Evolutionary conservation across 2,113 vertebrate species (phyloP), one percentile per base, ranked within the genome.

Genomic region (Pygoscelis antarcticus): DNA sequence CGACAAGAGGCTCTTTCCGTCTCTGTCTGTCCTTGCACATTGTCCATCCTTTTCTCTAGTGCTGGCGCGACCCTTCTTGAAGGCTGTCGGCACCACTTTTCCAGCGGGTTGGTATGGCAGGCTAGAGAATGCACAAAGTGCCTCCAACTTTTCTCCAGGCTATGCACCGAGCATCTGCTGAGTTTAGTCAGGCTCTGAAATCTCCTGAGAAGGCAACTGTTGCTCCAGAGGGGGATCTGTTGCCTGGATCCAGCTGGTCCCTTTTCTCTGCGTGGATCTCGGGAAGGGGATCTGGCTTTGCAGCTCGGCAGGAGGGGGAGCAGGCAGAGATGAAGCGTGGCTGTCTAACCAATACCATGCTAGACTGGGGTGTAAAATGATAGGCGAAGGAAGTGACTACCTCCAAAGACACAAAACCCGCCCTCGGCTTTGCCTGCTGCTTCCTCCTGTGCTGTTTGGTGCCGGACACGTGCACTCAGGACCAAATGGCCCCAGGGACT

Each of bases 131-230:
- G 93, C 95, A 94, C 93, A 93, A 96, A 97, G 96, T 96, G 96
- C 96, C 97, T 97, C 96, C 95, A 90, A 81, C 89, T 93, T 86
- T 93, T 85, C 93, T 96, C 94, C 94, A 91, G 95, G 90, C 95
- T 97, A 97, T 97, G 96, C 96, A 96, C 82, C 14, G 1, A 81
- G 74, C 90, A 58, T 57, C 83, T 85, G 94, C 89, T 85, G 85
- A 87, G 84, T 58, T 46, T 60, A 78, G 70, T 83, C 85, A 92
- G 89, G 80, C 89, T 77, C 85, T 64, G 79, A 57, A 36, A 58
- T 26, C 92, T 90, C 92, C 90, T 52, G 57, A 66, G 90, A 57
- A 72, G 70, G 83, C 57, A 36, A 16, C 42, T 70, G 38, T 32
- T 76, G 44, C 62, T 90, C 72, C 19, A 1, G 79, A 91, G 79